Evolutionary conservation across 2,888 invertebrate genomes (phyloP).

Genomic region (Crossocerus cetratus): DNA sequence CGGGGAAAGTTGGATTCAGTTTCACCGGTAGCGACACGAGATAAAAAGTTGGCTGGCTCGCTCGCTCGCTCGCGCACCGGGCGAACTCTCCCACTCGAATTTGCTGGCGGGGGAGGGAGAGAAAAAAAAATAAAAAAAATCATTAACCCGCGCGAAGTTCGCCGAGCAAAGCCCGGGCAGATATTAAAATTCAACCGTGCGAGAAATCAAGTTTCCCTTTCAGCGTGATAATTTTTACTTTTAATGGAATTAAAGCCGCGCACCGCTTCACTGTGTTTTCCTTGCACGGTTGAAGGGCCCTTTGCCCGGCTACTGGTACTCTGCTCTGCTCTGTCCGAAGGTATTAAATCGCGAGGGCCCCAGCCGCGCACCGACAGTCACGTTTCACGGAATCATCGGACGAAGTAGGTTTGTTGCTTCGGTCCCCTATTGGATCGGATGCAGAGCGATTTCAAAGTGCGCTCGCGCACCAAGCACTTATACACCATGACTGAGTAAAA

Average conservation of each 20-base stretch:
- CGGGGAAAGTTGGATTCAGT: slow-evolving; percentile 47
- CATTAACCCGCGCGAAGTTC: slow-evolving; percentile 14
- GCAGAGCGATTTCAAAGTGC: slow-evolving; percentile 15
- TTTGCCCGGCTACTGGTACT: too few relatives aligned
- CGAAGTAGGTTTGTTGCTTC: not conserved
- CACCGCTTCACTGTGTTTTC: not conserved
- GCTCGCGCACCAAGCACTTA: slow-evolving; percentile 31
- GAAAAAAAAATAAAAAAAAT: too few relatives aligned
- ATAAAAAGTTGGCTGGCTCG: slow-evolving; percentile 53
- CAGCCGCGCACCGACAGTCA: not conserved
- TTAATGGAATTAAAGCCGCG: not conserved
- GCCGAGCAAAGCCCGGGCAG: not conserved
- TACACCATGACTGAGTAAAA: slow-evolving; percentile 41
- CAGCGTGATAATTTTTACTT: not conserved
- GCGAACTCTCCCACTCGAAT: too few relatives aligned
- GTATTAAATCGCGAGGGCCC: too few relatives aligned
- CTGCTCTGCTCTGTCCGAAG: too few relatives aligned
- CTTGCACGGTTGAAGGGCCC: too few relatives aligned
- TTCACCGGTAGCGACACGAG: slow-evolving; percentile 40
- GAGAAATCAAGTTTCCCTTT: slow-evolving; percentile 3
- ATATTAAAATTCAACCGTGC: slow-evolving; percentile 3
- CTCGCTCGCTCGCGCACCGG: not conserved
- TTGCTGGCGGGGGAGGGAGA: too few relatives aligned
- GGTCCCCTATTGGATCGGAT: slow-evolving; percentile 5
- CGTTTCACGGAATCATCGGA: not conserved